Evolutionary conservation across 2,888 invertebrate genomes (phyloP).

Genomic region (Tridacna gigas): DNA sequence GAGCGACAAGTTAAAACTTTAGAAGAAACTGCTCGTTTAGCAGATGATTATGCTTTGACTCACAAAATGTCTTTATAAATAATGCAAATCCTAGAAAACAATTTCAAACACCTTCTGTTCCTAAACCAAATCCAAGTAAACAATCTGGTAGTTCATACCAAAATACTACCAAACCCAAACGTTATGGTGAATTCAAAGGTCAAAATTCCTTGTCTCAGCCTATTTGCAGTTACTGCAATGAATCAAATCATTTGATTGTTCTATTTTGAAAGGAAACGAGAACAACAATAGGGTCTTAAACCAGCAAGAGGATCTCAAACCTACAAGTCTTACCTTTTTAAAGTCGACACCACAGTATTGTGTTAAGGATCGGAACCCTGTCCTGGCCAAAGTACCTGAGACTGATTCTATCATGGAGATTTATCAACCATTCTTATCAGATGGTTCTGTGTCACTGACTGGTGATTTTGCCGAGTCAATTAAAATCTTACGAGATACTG

Average conservation of each 20-base stretch:
- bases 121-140: too few species aligned
- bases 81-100: too few species aligned
- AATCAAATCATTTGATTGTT: conserved; percentile 43
- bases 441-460: conserved; percentile 48
- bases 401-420: conserved; percentile 27
- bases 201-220: conserved; percentile 23
- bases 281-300: conserved; percentile 9
- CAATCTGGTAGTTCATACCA: neutral
- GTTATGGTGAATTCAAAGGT: conserved; percentile 4
- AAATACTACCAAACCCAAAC: neutral
- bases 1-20: too few species aligned
- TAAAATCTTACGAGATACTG: conserved; percentile 54
- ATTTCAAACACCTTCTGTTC: too few species aligned
- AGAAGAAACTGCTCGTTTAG: too few species aligned
- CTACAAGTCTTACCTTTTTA: conserved; percentile 7
- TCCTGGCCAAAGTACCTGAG: neutral
- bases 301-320: too few species aligned
- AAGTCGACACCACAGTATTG: conserved; percentile 22
- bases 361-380: conserved; percentile 20
- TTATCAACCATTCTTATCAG: conserved; percentile 46
- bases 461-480: conserved; percentile 21
- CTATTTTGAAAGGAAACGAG: conserved; percentile 24
- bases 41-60: too few species aligned
- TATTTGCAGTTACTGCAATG: conserved; percentile 38
- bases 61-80: too few species aligned